Percentiles rank a stretch among this genome's conserved stretches.
phyloP scores from a whole-genome alignment of 2,113 vertebrate genomes.

The Esox niger region DNA sequence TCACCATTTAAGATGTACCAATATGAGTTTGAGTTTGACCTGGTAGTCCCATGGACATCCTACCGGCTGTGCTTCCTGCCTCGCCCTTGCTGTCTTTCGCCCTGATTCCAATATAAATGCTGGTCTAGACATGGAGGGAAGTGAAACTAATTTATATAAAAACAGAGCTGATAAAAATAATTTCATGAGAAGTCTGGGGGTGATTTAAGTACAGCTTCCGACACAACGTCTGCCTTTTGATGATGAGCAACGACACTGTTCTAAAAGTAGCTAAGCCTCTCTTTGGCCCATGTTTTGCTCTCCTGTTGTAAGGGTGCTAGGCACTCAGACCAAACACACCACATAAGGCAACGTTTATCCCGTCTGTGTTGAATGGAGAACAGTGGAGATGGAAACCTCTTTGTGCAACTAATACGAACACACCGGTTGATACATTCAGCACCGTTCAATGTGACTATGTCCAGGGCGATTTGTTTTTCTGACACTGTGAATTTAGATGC shows the following conservation, averaged over 20 bases:
- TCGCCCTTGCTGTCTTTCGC: too few species aligned
- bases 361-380: slow-evolving; percentile 83
- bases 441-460: slow-evolving; percentile 56
- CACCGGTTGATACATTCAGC: slow-evolving; percentile 78
- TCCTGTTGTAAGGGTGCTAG: slow-evolving; percentile 1
- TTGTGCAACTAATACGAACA: slow-evolving; percentile 76
- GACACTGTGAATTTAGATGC: background rate
- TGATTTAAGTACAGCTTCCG: too few species aligned
- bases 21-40: too few species aligned
- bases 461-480: slow-evolving; percentile 6
- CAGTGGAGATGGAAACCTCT: slow-evolving; percentile 83
- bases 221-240: slow-evolving; percentile 51
- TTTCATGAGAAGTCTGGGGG: too few species aligned
- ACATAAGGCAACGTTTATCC: slow-evolving; percentile 95
- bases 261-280: slow-evolving; percentile 60
- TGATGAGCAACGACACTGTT: slow-evolving; percentile 78
- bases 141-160: too few species aligned
- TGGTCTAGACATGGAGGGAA: too few species aligned
- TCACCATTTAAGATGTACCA: too few species aligned
- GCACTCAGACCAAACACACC: slow-evolving; percentile 57
- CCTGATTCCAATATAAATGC: too few species aligned
- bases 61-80: too few species aligned
- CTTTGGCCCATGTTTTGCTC: slow-evolving; percentile 4
- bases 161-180: too few species aligned
- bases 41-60: too few species aligned